A percentile compares a stretch with the other conserved stretches of the same genome.
These are phyloP conservation scores for Rhyacophila evoluta DNA, from an alignment of 2,888 invertebrate species.

Conservation along the genomic window DNA sequence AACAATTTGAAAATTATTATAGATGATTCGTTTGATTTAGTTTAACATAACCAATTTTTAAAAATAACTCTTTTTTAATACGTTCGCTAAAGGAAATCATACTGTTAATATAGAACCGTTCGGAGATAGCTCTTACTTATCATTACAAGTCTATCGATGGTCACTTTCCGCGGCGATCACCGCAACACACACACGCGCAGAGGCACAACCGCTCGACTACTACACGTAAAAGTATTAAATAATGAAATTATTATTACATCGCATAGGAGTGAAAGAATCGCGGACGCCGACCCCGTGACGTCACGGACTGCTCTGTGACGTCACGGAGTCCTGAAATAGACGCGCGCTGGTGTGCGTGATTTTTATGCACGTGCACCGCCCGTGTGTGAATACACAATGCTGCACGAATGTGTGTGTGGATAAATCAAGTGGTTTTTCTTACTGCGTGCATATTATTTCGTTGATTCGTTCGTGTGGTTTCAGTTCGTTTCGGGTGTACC, in stretches of 20 bases:
- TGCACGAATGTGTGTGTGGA: neutral
- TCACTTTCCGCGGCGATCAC: neutral
- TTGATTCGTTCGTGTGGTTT: neutral
- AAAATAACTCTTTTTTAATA: neutral
- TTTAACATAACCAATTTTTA: too few species aligned
- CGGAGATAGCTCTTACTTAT: neutral
- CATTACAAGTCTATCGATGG: neutral
- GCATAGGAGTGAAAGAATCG: neutral
- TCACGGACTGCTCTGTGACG: constrained; percentile 35
- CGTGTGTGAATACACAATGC: neutral
- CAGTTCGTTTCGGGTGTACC: too few species aligned
- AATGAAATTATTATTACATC: neutral
- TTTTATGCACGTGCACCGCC: neutral
- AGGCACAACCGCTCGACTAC: neutral
- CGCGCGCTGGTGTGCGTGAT: constrained; percentile 17
- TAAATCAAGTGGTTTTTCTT: neutral
- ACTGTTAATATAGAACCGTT: too few species aligned
- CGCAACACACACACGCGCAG: neutral
- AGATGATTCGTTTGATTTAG: too few species aligned
- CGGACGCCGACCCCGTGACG: constrained; percentile 45
- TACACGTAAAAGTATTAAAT: neutral
- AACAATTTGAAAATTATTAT: too few species aligned
- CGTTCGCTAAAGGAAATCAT: neutral
- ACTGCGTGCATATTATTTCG: neutral
- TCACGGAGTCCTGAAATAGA: constrained; percentile 43